phyloP scores from a whole-genome alignment of 53 echinoderm and acorn worm species.

The Antedon mediterranea region DNA sequence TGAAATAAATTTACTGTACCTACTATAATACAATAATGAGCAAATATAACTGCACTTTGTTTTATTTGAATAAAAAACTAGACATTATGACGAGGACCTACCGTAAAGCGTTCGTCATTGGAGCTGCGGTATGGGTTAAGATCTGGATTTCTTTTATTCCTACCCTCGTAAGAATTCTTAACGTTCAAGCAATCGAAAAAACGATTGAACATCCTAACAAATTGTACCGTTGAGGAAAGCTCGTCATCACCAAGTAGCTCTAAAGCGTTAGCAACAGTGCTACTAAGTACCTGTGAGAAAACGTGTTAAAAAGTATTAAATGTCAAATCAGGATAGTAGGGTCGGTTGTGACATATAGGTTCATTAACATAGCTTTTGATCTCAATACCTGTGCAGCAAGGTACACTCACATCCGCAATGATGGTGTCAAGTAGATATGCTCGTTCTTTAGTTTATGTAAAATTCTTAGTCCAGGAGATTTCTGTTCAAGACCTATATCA shows the following conservation, averaged over 20 bases:
- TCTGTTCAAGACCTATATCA: constrained; percentile 3
- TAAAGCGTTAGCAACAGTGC: neutral
- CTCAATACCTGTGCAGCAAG: constrained; percentile 17
- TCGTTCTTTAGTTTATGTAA: constrained; percentile 14
- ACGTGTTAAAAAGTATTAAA: too few species aligned
- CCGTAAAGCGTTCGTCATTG: too few species aligned
- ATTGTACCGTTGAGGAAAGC: neutral
- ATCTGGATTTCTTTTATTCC: too few species aligned
- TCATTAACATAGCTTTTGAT: too few species aligned
- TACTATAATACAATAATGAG: too few species aligned
- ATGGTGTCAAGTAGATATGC: constrained; percentile 14
- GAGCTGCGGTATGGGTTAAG: too few species aligned
- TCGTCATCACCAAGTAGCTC: neutral
- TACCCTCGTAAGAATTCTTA: neutral
- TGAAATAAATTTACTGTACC: too few species aligned
- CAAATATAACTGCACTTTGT: too few species aligned
- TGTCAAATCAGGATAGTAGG: too few species aligned
- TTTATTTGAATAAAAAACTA: too few species aligned
- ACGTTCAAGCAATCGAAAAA: neutral
- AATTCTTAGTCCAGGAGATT: constrained; percentile 13
- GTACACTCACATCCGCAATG: constrained; percentile 17
- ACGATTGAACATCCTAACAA: neutral
- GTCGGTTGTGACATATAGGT: too few species aligned
- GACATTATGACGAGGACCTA: too few species aligned
- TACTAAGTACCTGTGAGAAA: neutral